phyloP scores from a whole-genome alignment of 2,797 vertebrate genomes.

The Podargus strigoides region DNA sequence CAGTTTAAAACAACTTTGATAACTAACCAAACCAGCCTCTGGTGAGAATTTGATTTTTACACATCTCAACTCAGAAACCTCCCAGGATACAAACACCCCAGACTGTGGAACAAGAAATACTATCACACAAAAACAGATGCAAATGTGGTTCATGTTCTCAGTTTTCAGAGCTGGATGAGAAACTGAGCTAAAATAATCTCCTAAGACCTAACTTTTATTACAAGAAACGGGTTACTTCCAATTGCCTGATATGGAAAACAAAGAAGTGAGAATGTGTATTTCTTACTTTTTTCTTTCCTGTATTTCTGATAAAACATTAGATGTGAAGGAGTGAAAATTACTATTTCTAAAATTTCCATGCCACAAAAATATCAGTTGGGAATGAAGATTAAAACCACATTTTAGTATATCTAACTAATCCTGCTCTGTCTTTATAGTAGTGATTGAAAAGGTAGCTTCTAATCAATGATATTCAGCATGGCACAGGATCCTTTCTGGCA shows the following conservation, averaged over 20 bases:
- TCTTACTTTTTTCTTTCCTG: not conserved
- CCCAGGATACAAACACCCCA: not conserved
- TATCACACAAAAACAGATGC: not conserved
- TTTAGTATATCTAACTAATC: not conserved
- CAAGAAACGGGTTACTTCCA: not conserved
- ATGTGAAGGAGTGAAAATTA: not conserved
- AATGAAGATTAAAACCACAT: not conserved
- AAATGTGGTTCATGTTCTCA: not conserved
- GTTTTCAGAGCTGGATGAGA: constrained; percentile 1
- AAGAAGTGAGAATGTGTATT: not conserved
- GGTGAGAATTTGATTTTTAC: not conserved
- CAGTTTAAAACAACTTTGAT: not conserved
- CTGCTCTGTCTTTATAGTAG: not conserved
- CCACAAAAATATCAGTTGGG: not conserved
- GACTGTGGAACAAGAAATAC: not conserved
- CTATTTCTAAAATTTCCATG: not conserved
- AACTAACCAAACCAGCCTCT: not conserved
- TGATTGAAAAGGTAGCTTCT: not conserved
- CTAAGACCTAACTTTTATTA: not conserved
- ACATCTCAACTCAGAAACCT: too few species aligned
- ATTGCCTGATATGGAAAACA: not conserved
- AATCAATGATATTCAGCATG: not conserved
- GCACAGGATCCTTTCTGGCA: not conserved
- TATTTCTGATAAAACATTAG: not conserved
- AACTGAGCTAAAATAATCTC: constrained; percentile 6